phyloP scores from a whole-genome alignment of 2,888 invertebrate genomes.

The Opisthograptis luteolata region DNA sequence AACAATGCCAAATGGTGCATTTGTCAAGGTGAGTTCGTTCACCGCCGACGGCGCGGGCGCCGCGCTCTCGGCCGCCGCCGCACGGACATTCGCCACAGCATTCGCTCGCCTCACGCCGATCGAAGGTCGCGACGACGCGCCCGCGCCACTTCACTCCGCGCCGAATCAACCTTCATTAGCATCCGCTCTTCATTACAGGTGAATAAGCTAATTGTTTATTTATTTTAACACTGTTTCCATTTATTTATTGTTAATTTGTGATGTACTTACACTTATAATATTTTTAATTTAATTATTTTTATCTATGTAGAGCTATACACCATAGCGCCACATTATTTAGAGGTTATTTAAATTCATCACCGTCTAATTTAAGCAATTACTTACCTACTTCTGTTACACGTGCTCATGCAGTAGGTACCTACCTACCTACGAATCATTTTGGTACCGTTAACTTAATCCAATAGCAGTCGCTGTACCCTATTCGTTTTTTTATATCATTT shows the following conservation, averaged over 20 bases:
- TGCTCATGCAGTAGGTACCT: conserved; percentile 11
- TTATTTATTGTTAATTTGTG: conserved; percentile 12
- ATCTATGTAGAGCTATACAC: no score
- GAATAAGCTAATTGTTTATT: conserved; percentile 57
- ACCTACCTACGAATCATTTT: no score
- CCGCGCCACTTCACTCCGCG: conserved; percentile 21
- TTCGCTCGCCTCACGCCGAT: conserved; percentile 65
- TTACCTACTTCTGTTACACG: conserved; percentile 1
- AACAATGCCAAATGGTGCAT: conserved; percentile 85
- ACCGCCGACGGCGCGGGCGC: conserved; percentile 78
- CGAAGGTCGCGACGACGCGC: conserved; percentile 72
- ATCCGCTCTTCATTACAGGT: conserved; percentile 71
- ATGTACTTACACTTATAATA: neutral
- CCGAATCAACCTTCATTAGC: conserved; percentile 70
- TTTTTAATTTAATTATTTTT: neutral
- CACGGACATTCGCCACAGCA: conserved; percentile 66
- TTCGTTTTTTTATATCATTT: no score
- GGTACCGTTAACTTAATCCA: no score
- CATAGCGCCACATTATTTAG: neutral
- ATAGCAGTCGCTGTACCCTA: no score
- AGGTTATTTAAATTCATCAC: neutral
- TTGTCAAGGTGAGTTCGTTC: conserved; percentile 85
- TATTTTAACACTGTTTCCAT: conserved; percentile 29
- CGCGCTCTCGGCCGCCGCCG: conserved; percentile 56
- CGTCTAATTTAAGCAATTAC: conserved; percentile 1